These are phyloP conservation scores for Mormyrus proboscirostris DNA, from an alignment of 2,797 vertebrate species.

Conservation along the genomic window DNA sequence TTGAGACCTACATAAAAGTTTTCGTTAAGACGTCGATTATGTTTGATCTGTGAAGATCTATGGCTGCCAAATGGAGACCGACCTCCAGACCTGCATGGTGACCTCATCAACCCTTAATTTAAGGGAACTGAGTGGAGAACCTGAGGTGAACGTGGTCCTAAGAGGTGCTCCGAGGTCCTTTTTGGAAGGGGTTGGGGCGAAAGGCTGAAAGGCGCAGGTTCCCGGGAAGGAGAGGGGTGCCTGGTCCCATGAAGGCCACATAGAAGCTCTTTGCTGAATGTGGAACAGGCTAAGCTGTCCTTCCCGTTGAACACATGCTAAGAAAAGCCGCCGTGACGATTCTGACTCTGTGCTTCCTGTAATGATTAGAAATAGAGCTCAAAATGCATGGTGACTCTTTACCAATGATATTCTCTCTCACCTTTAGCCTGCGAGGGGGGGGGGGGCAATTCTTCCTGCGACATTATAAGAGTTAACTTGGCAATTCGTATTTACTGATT, in stretches of 20 bases:
- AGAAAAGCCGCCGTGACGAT: not conserved
- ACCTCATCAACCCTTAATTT: not conserved
- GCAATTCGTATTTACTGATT: not conserved
- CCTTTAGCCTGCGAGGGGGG: not conserved
- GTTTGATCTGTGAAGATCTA: not conserved
- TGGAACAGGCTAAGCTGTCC: not conserved
- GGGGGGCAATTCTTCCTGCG: not conserved
- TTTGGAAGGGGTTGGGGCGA: not conserved
- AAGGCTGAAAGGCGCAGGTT: not conserved
- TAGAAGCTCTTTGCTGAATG: not conserved
- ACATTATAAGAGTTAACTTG: not conserved
- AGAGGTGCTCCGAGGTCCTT: not conserved
- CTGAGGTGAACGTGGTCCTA: not conserved
- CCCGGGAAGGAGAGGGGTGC: not conserved
- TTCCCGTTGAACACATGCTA: not conserved
- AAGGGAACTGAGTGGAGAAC: not conserved
- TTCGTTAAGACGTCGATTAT: not conserved
- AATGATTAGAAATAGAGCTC: not conserved
- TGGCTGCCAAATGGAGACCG: not conserved
- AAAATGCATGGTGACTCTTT: not conserved
- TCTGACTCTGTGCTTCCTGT: not conserved
- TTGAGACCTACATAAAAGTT: not conserved
- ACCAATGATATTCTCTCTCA: not conserved
- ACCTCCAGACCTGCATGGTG: not conserved
- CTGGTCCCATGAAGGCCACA: not conserved